Evolutionary conservation across 2,888 invertebrate species (phyloP).

Genomic region (Spilarctia lutea): DNA sequence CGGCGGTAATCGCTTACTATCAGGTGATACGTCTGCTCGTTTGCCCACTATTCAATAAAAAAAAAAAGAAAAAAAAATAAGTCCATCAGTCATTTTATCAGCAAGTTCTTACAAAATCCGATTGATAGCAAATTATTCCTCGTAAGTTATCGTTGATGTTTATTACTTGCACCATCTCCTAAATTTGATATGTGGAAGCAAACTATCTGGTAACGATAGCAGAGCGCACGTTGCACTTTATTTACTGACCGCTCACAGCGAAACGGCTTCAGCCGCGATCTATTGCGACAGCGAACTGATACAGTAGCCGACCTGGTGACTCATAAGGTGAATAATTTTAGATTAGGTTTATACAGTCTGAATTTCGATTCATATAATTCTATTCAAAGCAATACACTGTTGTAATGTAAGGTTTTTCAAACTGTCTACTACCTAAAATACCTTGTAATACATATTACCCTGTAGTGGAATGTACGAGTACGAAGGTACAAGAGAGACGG

Average conservation of each 20-base stretch:
- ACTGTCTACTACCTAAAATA: too few relatives aligned
- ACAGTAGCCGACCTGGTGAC: slow-evolving; percentile 48
- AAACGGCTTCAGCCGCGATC: slow-evolving; percentile 28
- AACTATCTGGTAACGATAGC: slow-evolving; percentile 52
- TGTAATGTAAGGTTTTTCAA: neutral
- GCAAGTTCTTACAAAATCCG: neutral
- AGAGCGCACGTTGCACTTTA: slow-evolving; percentile 45
- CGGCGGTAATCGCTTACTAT: too few relatives aligned
- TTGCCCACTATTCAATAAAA: too few relatives aligned
- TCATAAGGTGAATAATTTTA: slow-evolving; percentile 25
- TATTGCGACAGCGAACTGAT: slow-evolving; percentile 49
- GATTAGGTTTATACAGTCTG: neutral
- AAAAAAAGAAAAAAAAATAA: too few relatives aligned
- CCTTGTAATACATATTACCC: too few relatives aligned
- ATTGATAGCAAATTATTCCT: neutral
- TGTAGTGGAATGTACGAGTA: too few relatives aligned
- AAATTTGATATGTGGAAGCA: slow-evolving; percentile 53
- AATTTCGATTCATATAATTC: neutral
- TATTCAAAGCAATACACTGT: neutral
- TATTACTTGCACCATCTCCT: slow-evolving; percentile 9
- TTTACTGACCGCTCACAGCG: slow-evolving; percentile 40
- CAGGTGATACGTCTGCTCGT: too few relatives aligned
- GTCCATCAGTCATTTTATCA: too few relatives aligned
- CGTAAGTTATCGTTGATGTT: neutral
- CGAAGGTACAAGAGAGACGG: too few relatives aligned